A percentile compares a stretch with the other conserved stretches of the same genome.
Evolutionary conservation across 2,797 vertebrate genomes (phyloP).

Genomic region (Rhynchotus rufescens): DNA sequence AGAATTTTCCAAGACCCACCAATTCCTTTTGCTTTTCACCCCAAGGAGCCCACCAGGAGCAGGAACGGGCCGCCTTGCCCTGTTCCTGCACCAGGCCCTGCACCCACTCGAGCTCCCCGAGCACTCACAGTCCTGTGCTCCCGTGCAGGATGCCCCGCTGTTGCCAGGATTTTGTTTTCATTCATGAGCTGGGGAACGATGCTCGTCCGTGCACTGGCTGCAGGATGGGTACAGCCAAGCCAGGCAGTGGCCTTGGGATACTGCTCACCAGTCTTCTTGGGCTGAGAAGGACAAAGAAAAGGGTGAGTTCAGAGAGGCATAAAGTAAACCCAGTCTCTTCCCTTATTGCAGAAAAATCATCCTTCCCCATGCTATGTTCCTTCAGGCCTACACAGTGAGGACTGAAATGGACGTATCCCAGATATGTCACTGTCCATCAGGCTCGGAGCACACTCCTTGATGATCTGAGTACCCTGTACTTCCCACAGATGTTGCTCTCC

Average conservation of each 20-base stretch:
- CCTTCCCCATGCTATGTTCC: too few relatives aligned
- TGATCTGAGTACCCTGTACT: too few relatives aligned
- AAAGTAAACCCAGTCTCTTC: neutral
- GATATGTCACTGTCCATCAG: neutral
- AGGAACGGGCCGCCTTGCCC: rapidly evolving
- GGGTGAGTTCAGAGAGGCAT: neutral
- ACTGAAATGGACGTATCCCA: neutral
- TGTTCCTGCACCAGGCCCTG: neutral
- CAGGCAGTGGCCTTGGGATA: neutral
- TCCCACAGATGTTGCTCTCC: neutral
- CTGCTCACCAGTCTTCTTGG: neutral
- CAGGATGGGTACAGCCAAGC: neutral
- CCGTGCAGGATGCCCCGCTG: neutral
- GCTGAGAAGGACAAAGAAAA: constrained; percentile 34
- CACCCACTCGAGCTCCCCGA: rapidly evolving
- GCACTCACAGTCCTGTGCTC: constrained; percentile 16
- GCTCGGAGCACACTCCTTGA: neutral
- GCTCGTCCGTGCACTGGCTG: neutral
- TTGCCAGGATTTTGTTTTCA: neutral
- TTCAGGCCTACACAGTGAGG: neutral
- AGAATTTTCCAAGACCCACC: neutral
- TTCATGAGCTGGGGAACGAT: rapidly evolving
- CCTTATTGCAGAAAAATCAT: rapidly evolving
- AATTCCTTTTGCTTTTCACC: neutral
- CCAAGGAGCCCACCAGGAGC: neutral